Base-by-base conservation (phyloP, 2,113 vertebrate genomes). In the Monarcha castaneiventris region DNA sequence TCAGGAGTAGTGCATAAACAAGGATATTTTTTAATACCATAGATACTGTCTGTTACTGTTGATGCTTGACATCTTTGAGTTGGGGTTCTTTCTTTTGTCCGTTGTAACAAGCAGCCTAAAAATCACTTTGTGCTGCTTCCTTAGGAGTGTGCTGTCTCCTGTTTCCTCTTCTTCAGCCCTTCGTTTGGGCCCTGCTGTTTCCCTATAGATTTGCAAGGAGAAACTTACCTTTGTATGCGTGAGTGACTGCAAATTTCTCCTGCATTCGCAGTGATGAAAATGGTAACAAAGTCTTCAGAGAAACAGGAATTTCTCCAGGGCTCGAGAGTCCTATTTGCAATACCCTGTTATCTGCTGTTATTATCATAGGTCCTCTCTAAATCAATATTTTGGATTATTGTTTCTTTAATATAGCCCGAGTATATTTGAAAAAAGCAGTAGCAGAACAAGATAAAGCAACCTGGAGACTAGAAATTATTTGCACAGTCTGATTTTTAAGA, bases 21-120 rank as follows among this genome's bases (percentile, higher is more conserved):
- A 90, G 69, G 51, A 32, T 78, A 11, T 41, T 81, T 96, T 94
- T 92, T 91, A 82, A 87, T 89, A 76, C 23, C 27, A 11, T 35
- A 41, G 77, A 49, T 55, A 41, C 35, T 48, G 16, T 59, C 64
- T 80, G 54, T 86, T 97, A 21, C 12, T 94, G 76, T 71, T 92
- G 73, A 79, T 51, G 35, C 63, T 72, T 86, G 85, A 19, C 58
- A 27, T 69, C 74, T 77, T 75, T 62, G n/a, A 30, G 26, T 63
- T 83, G 72, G n/a, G 23, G 39, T 67, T 83, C 35, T 78, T 94
- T 82, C 59, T 92, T 83, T 69, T 30, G 19, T 80, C 32, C 3
- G 1, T 84, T 79, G 3, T 27, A 81, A 93, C 26, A 46, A 51
- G 52, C 41, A 79, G 26, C 33, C 58, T 83, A n/a, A 71, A 92